These are phyloP conservation scores for Enteromius fasciolatus DNA, from an alignment of 2,797 vertebrate genomes.

Conservation along the genomic window DNA sequence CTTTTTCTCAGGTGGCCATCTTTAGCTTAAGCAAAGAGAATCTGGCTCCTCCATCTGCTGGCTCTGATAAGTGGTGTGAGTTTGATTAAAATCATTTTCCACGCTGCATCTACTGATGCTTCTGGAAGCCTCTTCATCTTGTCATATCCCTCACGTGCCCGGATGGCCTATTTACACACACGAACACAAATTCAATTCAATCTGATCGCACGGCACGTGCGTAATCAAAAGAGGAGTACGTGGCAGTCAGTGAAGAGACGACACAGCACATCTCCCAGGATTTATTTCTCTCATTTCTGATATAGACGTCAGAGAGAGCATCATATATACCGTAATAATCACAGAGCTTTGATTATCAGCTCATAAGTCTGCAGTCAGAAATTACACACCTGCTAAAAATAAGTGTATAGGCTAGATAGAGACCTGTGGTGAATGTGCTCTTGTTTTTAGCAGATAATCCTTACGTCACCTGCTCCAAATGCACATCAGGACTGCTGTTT, in stretches of 20 bases:
- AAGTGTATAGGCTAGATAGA: conserved; percentile 13
- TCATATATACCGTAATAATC: conserved; percentile 45
- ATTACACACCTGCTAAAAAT: conserved; percentile 49
- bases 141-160: conserved; percentile 54
- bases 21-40: conserved; percentile 45
- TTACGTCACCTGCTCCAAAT: conserved; percentile 65
- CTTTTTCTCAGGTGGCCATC: conserved; percentile 43
- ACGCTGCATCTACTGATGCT: conserved; percentile 47
- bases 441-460: conserved; percentile 45
- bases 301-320: conserved; percentile 42
- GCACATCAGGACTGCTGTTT: conserved; percentile 63
- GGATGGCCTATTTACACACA: conserved; percentile 56
- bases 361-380: conserved; percentile 32
- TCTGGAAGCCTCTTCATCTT: conserved; percentile 55
- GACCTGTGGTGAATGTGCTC: conserved; percentile 17
- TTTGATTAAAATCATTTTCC: conserved; percentile 64
- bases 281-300: conserved; percentile 32
- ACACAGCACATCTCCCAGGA: conserved; percentile 33
- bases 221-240: conserved; percentile 54
- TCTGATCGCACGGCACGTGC: conserved; percentile 28
- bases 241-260: conserved; percentile 44
- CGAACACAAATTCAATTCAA: conserved; percentile 54
- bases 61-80: conserved; percentile 43
- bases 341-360: conserved; percentile 43
- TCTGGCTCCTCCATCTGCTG: conserved; percentile 49